Evolutionary conservation across 2,888 invertebrate species (phyloP), one percentile per base, ranked within the genome.

Genomic region (Lordiphosa fenestrarum): DNA sequence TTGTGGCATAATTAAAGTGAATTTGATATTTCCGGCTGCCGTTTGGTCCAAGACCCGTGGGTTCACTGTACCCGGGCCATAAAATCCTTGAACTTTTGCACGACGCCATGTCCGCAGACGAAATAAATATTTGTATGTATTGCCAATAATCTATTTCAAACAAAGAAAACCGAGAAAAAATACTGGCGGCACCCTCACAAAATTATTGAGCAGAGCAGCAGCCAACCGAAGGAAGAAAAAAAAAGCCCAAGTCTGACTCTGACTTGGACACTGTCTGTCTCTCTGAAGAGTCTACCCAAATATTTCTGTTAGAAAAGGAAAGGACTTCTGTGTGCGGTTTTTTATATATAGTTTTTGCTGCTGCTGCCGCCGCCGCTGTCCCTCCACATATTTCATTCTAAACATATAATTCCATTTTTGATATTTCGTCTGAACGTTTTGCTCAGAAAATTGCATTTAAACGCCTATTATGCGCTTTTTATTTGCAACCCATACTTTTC

Each of bases 391-490:
- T 81, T 78, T 84, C 85, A 70, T 84, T 84, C 83, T 81, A 81
- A 82, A 86, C 86, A 76, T 81, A 86, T 80, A 80, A 74, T 84
- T 80, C 74, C 60, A 71, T 72, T 61, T 70, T 77, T 75, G 74
- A 76, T 76, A 76, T 76, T 84, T 70, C 62, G 69, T 55, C 74
- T 53, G 71, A 75, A 58, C 68, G 67, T 66, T 74, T 73, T 77
- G 78, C 61, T 30, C 61, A 74, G 84, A 73, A 85, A 86, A 86
- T 86, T 86, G 84, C 85, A 85, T 86, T 86, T 85, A 85, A 86
- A 85, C 86, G 87, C 87, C 84, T 84, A 85, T 86, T 85, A 85
- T 86, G 86, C 87, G 87, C 80, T 84, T 78, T 86, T 85, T 80
- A 78, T 84, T 72, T 73, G 75, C 70, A 84, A 71, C 84, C 84